Evolutionary conservation across 2,888 invertebrate species (phyloP), one percentile per base, ranked within the genome.

Genomic region (Ischnura elegans): DNA sequence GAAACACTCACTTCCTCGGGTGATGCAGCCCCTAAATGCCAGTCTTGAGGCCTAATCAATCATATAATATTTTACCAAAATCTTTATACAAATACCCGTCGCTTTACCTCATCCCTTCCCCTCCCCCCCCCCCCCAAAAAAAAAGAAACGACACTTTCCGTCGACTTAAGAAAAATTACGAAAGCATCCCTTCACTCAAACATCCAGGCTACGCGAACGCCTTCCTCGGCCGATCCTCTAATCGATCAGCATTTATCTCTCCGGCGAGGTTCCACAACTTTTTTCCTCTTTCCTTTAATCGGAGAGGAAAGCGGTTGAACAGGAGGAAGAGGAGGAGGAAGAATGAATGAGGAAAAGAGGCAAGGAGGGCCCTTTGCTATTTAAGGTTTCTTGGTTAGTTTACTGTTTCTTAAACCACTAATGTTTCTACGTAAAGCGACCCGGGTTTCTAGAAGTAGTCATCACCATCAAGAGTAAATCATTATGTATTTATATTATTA

Each of bases 161-260:
- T 36, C 29, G 76, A 76, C 76, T 76, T 76, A 76, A 36, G 76
- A 76, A 76, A 76, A 76, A 76, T 76, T 76, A 76, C 76, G 76
- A 76, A 76, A 76, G 29, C 76, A 76, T 76, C 76, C 76, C 76
- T 76, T 76, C 76, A 76, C 76, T 76, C 76, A 76, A 76, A 76
- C 76, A 76, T 76, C 76, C 46, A 86, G 46, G 46, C 43, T 46
- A 86, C 86, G 86, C 86, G 46, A 45, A 86, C 86, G 86, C 46
- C 86, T 86, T 45, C 25, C 76, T 76, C 43, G 86, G 86, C 86
- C 86, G 86, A n/a, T n/a, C n/a, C n/a, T 86, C 21, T 86, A 86
- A 86, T 86, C 45, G 45, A 45, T 86, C 86, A 46, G 86, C 86
- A 86, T 46, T 46, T 46, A 76, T 76, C 76, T 76, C 76, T 10